Percentiles rank a stretch among this genome's conserved stretches.
phyloP scores from a whole-genome alignment of 2,888 invertebrate species.

The Lasius fuliginosus region DNA sequence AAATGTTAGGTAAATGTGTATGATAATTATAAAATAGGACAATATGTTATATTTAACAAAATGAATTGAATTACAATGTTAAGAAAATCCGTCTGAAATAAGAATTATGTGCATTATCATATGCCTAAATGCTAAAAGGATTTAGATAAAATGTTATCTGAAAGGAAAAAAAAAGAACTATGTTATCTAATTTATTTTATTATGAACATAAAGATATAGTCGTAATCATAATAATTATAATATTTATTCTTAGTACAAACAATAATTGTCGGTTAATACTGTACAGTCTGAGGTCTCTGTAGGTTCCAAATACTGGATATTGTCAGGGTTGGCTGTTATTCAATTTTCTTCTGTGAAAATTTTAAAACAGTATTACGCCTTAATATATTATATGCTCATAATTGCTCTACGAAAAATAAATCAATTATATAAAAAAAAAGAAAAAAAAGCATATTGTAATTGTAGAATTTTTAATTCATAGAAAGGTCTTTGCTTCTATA shows the following conservation, averaged over 20 bases:
- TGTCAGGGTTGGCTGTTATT: constrained; percentile 85
- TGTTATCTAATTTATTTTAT: constrained; percentile 86
- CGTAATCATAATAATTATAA: constrained; percentile 80
- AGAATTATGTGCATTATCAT: constrained; percentile 77
- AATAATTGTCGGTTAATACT: constrained; percentile 86
- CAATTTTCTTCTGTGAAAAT: constrained; percentile 84
- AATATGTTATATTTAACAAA: not conserved
- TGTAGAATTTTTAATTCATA: constrained; percentile 7
- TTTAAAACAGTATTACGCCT: constrained; percentile 73
- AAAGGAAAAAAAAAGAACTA: constrained; percentile 81
- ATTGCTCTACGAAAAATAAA: constrained; percentile 62
- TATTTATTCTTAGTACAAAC: constrained; percentile 85
- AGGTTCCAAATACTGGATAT: constrained; percentile 82
- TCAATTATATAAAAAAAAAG: constrained; percentile 60
- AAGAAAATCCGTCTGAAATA: constrained; percentile 31
- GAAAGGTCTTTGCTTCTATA: constrained; percentile 63
- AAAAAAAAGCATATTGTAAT: constrained; percentile 30
- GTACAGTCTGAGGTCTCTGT: constrained; percentile 86
- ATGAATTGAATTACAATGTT: constrained; percentile 10
- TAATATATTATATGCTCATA: constrained; percentile 66
- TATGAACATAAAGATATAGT: constrained; percentile 83
- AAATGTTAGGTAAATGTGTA: not conserved
- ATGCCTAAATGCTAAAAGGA: constrained; percentile 73
- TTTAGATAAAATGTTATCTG: constrained; percentile 64
- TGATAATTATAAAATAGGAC: constrained; percentile 5